These are phyloP conservation scores for Drosophila yooni DNA, from an alignment of 2,888 invertebrate genomes.

Conservation along the genomic window DNA sequence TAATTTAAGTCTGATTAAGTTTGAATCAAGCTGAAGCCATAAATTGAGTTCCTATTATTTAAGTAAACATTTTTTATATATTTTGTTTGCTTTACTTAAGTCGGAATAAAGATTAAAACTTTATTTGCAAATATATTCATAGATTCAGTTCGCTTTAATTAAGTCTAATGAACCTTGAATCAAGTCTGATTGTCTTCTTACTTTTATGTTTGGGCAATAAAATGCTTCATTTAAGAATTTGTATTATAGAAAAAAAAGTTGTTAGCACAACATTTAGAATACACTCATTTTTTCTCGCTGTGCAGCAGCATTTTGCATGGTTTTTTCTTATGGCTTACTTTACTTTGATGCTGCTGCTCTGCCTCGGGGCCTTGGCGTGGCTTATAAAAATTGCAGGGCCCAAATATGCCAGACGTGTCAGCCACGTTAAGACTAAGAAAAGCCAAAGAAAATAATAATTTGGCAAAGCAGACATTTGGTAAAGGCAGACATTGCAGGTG, in stretches of 20 bases:
- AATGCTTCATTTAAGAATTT: neutral
- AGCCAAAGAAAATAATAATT: neutral
- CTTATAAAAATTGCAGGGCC: slow-evolving; percentile 59
- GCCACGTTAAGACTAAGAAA: neutral
- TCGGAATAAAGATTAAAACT: neutral
- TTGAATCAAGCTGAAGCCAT: neutral
- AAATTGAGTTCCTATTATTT: neutral
- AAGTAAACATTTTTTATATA: neutral
- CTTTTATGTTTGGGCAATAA: neutral
- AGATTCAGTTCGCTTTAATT: neutral
- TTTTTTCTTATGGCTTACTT: slow-evolving; percentile 19
- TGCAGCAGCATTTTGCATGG: slow-evolving; percentile 17
- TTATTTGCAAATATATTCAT: neutral
- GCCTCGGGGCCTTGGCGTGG: slow-evolving; percentile 39
- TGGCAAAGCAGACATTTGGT: neutral
- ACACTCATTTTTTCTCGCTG: neutral
- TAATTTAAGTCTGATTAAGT: neutral
- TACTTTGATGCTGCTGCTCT: slow-evolving; percentile 46
- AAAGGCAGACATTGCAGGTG: slow-evolving; percentile 14
- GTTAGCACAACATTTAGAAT: neutral
- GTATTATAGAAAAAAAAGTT: neutral
- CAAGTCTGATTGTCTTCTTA: neutral
- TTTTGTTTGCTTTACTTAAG: neutral
- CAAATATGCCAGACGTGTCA: slow-evolving; percentile 36
- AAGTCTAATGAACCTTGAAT: neutral